Base-by-base conservation (phyloP, 2,888 invertebrate species). In the Monochamus alternatus region DNA sequence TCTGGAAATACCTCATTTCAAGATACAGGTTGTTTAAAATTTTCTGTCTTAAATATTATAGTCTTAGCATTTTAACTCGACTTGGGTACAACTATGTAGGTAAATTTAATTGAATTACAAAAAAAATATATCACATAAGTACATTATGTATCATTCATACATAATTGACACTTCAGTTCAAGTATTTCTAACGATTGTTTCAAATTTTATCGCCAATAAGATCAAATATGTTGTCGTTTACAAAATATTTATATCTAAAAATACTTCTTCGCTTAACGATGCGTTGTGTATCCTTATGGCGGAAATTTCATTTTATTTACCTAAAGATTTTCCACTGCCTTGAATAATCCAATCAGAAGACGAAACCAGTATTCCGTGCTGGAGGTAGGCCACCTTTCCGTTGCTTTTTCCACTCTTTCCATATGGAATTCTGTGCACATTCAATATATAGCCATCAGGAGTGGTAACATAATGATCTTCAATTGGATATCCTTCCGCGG, bases 381-480 rank as follows among this genome's bases (percentile, higher is more conserved):
- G 90, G 67, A 92, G 82, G 75, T 90, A 89, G 78, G 86, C 90
- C n/a, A 85, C 89, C 80, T 80, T 85, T 38, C 79, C 82, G n/a
- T 83, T 78, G 2, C 64, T 81, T 60, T 79, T 78, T 8, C 82
- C 83, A 31, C 64, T 80, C 76, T 74, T 75, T 30, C 90, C 91
- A 79, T 87, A 81, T 2, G 91, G 91, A 75, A 93, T 92, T 65
- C 92, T 86, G 79, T 92, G 92, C 55, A 93, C 73, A 58, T 88
- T 88, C 38, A 93, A 85, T 58, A 92, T 88, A 83, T 91, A 93
- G 0, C 92, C 92, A 86, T 93, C 92, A n/a, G 87, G 78, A 0
- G 93, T 92, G 8, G 83, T 85, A 0, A 89, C 87, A 8, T 81
- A 77, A 80, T 90, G 89, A 3, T 80, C 84, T 85, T 91, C 90